These are phyloP conservation scores for Heterotis niloticus DNA, from an alignment of 2,113 vertebrate species.

Conservation along the genomic window DNA sequence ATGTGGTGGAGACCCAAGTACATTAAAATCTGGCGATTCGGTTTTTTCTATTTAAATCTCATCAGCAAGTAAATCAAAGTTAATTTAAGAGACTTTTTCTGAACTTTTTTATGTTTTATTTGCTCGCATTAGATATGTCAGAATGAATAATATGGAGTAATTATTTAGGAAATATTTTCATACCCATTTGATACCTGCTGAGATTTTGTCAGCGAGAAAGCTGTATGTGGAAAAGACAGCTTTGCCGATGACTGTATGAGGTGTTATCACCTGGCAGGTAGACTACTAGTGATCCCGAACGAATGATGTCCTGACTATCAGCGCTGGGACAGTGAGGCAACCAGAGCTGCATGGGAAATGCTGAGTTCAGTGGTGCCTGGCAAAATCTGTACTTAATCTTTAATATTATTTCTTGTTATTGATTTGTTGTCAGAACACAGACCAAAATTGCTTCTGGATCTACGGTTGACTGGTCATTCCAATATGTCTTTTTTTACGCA, in stretches of 20 bases:
- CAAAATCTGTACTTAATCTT: neutral
- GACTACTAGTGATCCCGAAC: neutral
- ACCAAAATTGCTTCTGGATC: no score
- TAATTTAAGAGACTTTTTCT: neutral
- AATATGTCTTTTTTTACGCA: no score
- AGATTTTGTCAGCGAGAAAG: neutral
- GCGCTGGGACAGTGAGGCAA: neutral
- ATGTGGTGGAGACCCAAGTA: neutral
- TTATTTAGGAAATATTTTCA: neutral
- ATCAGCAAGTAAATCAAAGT: neutral
- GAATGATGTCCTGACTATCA: neutral
- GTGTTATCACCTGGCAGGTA: neutral
- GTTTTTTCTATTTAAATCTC: neutral
- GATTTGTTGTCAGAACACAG: neutral
- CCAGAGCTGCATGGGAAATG: neutral
- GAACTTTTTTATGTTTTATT: neutral
- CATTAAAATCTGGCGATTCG: no score
- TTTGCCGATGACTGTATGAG: neutral
- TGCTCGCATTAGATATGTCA: neutral
- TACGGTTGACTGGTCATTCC: no score
- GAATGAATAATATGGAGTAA: neutral
- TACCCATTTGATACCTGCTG: neutral
- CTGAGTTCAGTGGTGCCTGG: neutral
- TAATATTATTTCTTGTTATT: neutral
- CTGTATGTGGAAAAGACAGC: no score